phyloP scores from a whole-genome alignment of 2,113 vertebrate species.

The Talpa occidentalis region DNA sequence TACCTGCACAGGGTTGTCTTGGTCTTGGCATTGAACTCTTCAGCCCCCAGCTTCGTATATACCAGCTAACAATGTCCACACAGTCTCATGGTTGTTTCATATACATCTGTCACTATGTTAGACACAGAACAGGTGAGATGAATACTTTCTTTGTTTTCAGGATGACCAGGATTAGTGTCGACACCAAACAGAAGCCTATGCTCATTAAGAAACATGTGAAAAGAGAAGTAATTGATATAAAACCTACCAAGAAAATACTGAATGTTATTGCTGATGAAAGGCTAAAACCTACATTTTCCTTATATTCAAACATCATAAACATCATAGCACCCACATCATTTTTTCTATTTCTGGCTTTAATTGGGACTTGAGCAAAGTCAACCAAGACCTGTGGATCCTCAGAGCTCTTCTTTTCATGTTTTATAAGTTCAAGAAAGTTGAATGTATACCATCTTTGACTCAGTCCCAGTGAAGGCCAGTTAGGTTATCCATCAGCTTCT shows the following conservation, averaged over 20 bases:
- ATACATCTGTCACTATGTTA: slow-evolving; percentile 93
- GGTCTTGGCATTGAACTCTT: slow-evolving; percentile 93
- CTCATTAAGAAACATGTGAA: slow-evolving; percentile 94
- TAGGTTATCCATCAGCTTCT: slow-evolving; percentile 90
- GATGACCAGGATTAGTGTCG: slow-evolving; percentile 92
- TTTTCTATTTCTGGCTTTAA: slow-evolving; percentile 93
- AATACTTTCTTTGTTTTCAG: slow-evolving; percentile 94
- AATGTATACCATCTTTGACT: slow-evolving; percentile 90
- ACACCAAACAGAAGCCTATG: slow-evolving; percentile 94
- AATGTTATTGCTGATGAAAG: slow-evolving; percentile 92
- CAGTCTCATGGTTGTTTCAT: slow-evolving; percentile 92
- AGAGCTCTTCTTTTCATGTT: slow-evolving; percentile 92
- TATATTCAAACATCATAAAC: slow-evolving; percentile 93
- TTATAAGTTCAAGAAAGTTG: slow-evolving; percentile 93
- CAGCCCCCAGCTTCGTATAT: slow-evolving; percentile 89
- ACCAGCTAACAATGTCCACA: slow-evolving; percentile 92
- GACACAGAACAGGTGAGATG: slow-evolving; percentile 92
- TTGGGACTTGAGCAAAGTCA: slow-evolving; percentile 91
- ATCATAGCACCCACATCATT: slow-evolving; percentile 93
- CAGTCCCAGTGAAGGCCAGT: slow-evolving; percentile 89
- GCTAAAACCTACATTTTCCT: slow-evolving; percentile 92
- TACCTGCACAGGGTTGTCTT: slow-evolving; percentile 90
- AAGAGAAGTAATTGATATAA: slow-evolving; percentile 93
- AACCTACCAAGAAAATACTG: slow-evolving; percentile 94
- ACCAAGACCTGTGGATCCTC: slow-evolving; percentile 91